Percentiles rank a stretch among this genome's conserved stretches.
Conservation (phyloP, 2,888 invertebrate genomes). For the Hemaris fuciformis region DNA sequence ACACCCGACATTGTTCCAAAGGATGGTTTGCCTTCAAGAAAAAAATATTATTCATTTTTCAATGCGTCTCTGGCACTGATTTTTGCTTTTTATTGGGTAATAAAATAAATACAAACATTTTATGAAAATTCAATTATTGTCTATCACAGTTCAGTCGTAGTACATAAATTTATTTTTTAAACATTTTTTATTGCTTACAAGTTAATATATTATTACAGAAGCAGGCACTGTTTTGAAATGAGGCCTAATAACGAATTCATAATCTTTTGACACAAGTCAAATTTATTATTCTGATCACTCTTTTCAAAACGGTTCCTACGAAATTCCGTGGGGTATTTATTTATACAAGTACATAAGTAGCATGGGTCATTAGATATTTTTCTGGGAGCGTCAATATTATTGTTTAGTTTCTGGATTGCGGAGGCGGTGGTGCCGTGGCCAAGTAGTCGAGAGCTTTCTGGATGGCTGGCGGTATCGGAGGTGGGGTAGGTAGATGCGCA, state of each 20-base stretch:
- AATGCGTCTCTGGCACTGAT: slow-evolving; percentile 79
- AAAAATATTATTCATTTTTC: slow-evolving; percentile 47
- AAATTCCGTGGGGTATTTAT: slow-evolving; percentile 9
- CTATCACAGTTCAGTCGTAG: slow-evolving; percentile 79
- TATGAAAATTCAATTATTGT: slow-evolving; percentile 50
- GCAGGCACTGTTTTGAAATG: slow-evolving; percentile 49
- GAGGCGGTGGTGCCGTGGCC: slow-evolving; percentile 83
- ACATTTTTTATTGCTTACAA: slow-evolving; percentile 58
- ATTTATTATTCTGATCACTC: slow-evolving; percentile 15
- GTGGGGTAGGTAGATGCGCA: slow-evolving; percentile 88
- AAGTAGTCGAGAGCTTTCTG: slow-evolving; percentile 88
- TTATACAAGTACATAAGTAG: slow-evolving; percentile 36
- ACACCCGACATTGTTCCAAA: slow-evolving; percentile 32
- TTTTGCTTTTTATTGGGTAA: slow-evolving; percentile 65
- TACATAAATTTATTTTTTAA: slow-evolving; percentile 60
- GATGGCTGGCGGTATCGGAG: slow-evolving; percentile 88
- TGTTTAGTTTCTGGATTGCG: slow-evolving; percentile 51
- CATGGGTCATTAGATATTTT: slow-evolving; percentile 26
- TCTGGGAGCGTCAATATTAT: slow-evolving; percentile 8
- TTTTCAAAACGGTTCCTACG: slow-evolving; percentile 46
- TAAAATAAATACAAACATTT: slow-evolving; percentile 58
- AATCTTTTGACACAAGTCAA: not conserved
- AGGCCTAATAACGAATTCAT: slow-evolving; percentile 12
- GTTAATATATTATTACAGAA: slow-evolving; percentile 1
- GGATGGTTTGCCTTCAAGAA: slow-evolving; percentile 22